Evolutionary conservation across 2,888 invertebrate species (phyloP), one percentile per base, ranked within the genome.

Genomic region (Eretmocerus hayati): DNA sequence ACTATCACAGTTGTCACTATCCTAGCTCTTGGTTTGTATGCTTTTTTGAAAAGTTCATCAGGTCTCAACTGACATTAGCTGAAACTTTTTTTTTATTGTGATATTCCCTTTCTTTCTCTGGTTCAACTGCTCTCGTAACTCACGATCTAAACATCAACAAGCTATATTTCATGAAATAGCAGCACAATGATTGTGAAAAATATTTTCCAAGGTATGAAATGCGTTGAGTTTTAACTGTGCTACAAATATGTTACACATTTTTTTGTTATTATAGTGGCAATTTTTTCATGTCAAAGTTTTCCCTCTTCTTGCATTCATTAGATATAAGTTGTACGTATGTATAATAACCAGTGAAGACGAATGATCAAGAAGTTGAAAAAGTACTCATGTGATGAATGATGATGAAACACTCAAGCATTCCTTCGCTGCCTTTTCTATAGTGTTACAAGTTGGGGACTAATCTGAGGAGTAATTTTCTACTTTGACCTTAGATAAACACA

Each of bases 11-110:
- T 70, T 30, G 66, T 67, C 16, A 70, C 70, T 4, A 69, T 72
- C 36, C 45, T 71, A 42, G 71, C 69, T 16, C 50, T 71, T 23
- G 71, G 71, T 43, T 50, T 71, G 15, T 71, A 71, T 56, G 71
- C 69, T 5, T 67, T 66, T 49, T 57, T 69, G 18, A 70, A 66
- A 63, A 62, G 63, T 6, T 66, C 70, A 8, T 62, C 70, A 36
- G 63, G 63, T 8, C 59, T 71, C 45, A 71, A 71, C 66, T 71
- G 69, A 71, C 69, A 65, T 65, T 68, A 67, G 59, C 47, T 45
- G 33, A 48, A 48, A 6, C 43, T 48, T 48, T 48, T 50, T 20
- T 26, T 48, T 45, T 46, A 48, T 26, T 5, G 35, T 38, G 39
- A 32, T 31, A 41, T 32, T 51, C 21, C 18, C 42, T 45, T 43